Evolutionary conservation across 1,140 invertebrate species (phyloP), one percentile per base, ranked within the genome.

Genomic region (Penaeus chinensis): DNA sequence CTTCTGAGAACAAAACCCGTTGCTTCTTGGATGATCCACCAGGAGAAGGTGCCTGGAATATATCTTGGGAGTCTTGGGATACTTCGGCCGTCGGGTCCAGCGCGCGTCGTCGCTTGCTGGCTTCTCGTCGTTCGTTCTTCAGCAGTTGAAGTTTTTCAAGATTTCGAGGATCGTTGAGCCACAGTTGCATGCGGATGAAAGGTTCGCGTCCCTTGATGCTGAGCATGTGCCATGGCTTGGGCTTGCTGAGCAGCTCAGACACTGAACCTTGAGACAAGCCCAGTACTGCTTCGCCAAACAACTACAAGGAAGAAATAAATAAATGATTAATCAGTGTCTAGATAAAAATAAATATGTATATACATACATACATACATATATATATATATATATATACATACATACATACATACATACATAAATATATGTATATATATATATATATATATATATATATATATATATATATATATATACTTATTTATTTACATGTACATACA

Each of bases 181-280:
- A 99, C 37, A 99, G 92, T 92, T 99, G 98, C 98, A 99, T 99
- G 87, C 98, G 94, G 88, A 99, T 98, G 93, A 99, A 99, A 0
- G 98, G 98, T 92, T 99, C 98, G 54, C 98, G 94, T 0, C 98
- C 98, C 92, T 99, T 99, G 92, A 99, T 98, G 91, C 97, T 99
- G 13, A 99, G 94, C 98, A 99, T 99, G 91, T 99, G 97, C 98
- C 98, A 99, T 0, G 98, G 98, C 91, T 99, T 99, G 1, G 98
- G 98, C 93, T 99, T 99, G 76, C 98, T 99, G 0, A 99, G 93
- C 22, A 99, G 93, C 93, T 99, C 98, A 91, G 97, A 98, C 1
- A 99, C 98, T 0, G 98, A 99, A 24, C 98, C 98, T 92, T 99
- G 98, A 4, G 97, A 99, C 20, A 99, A 93, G 0, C 98, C 98